Evolutionary conservation across 2,888 invertebrate genomes (phyloP), one percentile per base, ranked within the genome.

Genomic region (Zhuqinia jingwanae): DNA sequence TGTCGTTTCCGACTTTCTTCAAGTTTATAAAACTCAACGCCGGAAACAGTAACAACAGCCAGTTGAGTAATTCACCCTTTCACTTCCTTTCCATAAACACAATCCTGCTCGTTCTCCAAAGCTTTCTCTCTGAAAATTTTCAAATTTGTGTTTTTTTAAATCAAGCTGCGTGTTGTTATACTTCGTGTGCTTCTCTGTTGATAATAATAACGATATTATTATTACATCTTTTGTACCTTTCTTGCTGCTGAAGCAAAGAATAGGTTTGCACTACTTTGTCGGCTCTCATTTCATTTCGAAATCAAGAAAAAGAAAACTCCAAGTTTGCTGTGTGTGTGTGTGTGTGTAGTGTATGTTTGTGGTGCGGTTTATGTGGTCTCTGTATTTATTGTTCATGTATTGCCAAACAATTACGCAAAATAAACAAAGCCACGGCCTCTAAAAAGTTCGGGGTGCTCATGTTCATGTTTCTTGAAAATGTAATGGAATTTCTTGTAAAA

Each of bases 311-410:
- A 22, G 56, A 75, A 73, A 75, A 30, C 17, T 82, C 30, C 1
- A 25, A 36, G 65, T 65, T 1, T 17, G 8, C n/a, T 17, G 56
- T n/a, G n/a, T n/a, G n/a, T n/a, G n/a, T n/a, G n/a, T n/a, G n/a
- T 56, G 56, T n/a, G 17, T 17, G 17, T 17, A 42, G 65, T 36
- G 65, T 42, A 42, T 65, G 65, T 65, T 17, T 50, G 25, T 53
- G 70, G 50, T 60, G 75, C 63, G 60, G 83, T 84, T 84, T 76
- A 56, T 53, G 65, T 10, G 76, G 76, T 65, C 22, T 27, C 68
- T 17, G 45, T 76, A 83, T 65, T 76, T 77, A 76, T 86, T 60
- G 76, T 76, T 56, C 25, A 30, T 53, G 27, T 76, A 76, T 86
- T 76, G 47, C 81, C 15, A 53, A 70, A 75, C 79, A 75, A 79